Evolutionary conservation across 2,113 vertebrate species (phyloP).

Genomic region (Trochalopteron elliotii): DNA sequence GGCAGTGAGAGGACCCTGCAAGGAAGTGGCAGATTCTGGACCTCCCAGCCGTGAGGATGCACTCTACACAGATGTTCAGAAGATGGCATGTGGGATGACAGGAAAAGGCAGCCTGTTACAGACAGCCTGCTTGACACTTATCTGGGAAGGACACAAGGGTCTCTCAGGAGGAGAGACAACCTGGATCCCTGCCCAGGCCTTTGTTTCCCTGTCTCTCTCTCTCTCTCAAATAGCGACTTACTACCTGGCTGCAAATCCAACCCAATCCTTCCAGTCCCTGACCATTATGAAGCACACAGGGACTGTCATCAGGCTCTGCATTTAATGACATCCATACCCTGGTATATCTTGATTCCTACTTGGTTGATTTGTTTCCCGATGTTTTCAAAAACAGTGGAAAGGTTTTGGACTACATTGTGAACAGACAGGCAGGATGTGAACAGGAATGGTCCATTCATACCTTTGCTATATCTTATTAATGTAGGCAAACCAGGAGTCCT

Average conservation of each 20-base stretch:
- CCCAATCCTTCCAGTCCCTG: background rate
- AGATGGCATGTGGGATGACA: rapidly evolving
- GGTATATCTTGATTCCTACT: background rate
- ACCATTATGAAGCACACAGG: background rate
- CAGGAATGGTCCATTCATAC: background rate
- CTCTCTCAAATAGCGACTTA: background rate
- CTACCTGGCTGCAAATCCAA: background rate
- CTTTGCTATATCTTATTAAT: background rate
- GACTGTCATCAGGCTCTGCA: background rate
- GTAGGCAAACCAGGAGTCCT: rapidly evolving
- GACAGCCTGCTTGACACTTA: background rate
- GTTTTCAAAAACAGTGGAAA: background rate
- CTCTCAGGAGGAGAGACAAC: background rate
- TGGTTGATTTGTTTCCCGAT: background rate
- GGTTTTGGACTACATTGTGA: background rate
- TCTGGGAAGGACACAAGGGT: background rate
- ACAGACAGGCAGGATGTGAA: background rate
- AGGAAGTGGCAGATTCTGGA: background rate
- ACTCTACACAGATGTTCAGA: rapidly evolving
- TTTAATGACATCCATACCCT: background rate
- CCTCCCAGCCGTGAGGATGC: rapidly evolving
- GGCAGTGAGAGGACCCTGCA: rapidly evolving
- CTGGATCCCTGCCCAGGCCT: background rate
- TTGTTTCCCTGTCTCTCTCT: background rate
- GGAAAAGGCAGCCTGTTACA: background rate